Percentiles rank a stretch among this genome's conserved stretches.
phyloP scores from a whole-genome alignment of 2,797 vertebrate species.

The Heterohyrax brucei region DNA sequence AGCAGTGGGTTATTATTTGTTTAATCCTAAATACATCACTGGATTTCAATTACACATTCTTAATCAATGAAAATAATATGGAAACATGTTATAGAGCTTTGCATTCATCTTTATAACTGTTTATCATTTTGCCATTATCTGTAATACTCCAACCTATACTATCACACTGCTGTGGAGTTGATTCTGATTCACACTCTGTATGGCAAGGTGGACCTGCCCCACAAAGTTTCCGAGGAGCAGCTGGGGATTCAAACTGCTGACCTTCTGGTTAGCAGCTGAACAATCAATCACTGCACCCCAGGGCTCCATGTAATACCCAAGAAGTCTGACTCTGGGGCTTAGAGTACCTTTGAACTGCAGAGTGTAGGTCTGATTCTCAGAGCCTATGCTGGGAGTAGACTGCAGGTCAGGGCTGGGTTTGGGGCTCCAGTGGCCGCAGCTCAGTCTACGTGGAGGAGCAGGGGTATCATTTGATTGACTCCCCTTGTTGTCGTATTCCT shows the following conservation, averaged over 20 bases:
- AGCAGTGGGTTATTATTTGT: too few relatives aligned
- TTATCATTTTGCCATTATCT: constrained; percentile 30
- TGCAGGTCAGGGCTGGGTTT: not conserved
- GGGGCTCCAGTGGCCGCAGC: accelerated
- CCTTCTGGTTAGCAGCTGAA: too few relatives aligned
- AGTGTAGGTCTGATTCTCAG: not conserved
- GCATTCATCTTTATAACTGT: constrained; percentile 13
- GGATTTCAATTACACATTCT: constrained; percentile 44
- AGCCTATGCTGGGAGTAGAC: too few relatives aligned
- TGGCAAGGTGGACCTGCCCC: too few relatives aligned
- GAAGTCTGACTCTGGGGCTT: not conserved
- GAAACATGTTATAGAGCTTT: constrained; percentile 10
- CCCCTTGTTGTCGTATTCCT: not conserved
- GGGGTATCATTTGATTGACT: not conserved
- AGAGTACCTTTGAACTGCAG: not conserved
- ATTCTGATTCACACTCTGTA: too few relatives aligned
- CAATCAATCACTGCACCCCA: too few relatives aligned
- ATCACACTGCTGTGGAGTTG: too few relatives aligned
- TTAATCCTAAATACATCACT: not conserved
- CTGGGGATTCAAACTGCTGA: too few relatives aligned
- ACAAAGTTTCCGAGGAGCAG: too few relatives aligned
- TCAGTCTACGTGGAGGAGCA: not conserved
- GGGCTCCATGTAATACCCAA: not conserved
- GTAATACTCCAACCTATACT: not conserved
- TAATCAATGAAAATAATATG: not conserved